Percentiles rank a stretch among this genome's conserved stretches.
Conservation (phyloP, 2,888 invertebrate genomes). For the Melolontha melolontha region DNA sequence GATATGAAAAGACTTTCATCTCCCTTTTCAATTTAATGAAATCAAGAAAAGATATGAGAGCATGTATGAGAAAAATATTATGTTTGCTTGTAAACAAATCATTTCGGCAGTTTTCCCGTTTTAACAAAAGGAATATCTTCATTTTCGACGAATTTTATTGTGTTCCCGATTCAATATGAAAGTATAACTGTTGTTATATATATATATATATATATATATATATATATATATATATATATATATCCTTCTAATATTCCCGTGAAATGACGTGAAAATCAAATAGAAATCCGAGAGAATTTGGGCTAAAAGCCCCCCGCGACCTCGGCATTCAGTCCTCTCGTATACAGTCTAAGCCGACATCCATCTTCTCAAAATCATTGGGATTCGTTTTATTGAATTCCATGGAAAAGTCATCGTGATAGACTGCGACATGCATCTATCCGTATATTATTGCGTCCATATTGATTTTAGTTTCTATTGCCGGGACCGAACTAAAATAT, state of each 20-base stretch:
- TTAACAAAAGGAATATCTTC: constrained; percentile 4
- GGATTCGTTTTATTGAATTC: constrained; percentile 61
- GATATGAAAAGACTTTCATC: too few relatives aligned
- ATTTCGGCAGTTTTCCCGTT: constrained; percentile 1
- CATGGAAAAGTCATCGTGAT: constrained; percentile 60
- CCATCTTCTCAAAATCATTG: constrained; percentile 57
- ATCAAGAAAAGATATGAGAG: background rate
- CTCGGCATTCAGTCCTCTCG: constrained; percentile 33
- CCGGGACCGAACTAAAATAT: constrained; percentile 10
- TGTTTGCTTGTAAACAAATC: constrained; percentile 14
- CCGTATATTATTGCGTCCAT: constrained; percentile 63
- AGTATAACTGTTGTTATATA: constrained; percentile 18
- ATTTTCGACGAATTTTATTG: constrained; percentile 4
- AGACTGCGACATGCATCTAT: constrained; percentile 62
- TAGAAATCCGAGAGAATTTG: constrained; percentile 37
- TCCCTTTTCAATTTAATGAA: too few relatives aligned
- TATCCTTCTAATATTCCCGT: constrained; percentile 42
- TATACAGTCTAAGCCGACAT: constrained; percentile 55
- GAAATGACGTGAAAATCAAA: constrained; percentile 44
- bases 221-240: constrained; percentile 16
- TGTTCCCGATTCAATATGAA: background rate
- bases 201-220: constrained; percentile 1
- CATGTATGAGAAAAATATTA: constrained; percentile 9
- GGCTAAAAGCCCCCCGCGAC: constrained; percentile 28
- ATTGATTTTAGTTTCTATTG: constrained; percentile 54